A percentile compares a stretch with the other conserved stretches of the same genome.
These are phyloP conservation scores for Gobiocypris rarus DNA, from an alignment of 2,113 vertebrate species.

Conservation along the genomic window DNA sequence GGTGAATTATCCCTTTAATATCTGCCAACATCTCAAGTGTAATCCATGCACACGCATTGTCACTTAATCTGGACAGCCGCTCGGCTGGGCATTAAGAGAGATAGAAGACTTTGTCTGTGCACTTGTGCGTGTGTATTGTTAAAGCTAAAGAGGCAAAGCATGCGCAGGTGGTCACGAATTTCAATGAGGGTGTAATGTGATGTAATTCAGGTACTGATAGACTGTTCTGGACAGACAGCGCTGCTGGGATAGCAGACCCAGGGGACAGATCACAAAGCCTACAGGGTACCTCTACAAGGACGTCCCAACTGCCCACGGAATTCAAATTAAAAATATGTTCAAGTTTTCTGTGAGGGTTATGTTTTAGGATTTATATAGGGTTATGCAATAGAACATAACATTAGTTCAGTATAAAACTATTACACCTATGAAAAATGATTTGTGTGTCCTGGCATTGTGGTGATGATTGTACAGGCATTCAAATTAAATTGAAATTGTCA, in stretches of 20 bases:
- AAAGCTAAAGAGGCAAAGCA: slow-evolving; percentile 62
- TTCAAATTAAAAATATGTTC: no score
- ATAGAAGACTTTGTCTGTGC: not conserved
- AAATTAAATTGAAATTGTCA: not conserved
- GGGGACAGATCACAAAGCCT: not conserved
- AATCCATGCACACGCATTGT: slow-evolving; percentile 13
- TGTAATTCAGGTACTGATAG: slow-evolving; percentile 34
- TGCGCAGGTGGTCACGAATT: slow-evolving; percentile 69
- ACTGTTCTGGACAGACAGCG: slow-evolving; percentile 53
- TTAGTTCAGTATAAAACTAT: not conserved
- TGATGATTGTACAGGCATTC: not conserved
- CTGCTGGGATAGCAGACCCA: slow-evolving; percentile 44
- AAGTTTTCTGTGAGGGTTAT: not conserved
- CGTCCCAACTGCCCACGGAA: not conserved
- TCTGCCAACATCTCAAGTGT: not conserved
- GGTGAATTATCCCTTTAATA: not conserved
- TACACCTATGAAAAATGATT: not conserved
- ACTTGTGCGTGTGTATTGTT: slow-evolving; percentile 54
- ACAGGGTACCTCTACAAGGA: not conserved
- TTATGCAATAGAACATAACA: not conserved
- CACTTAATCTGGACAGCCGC: not conserved
- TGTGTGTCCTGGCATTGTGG: not conserved
- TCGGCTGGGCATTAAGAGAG: slow-evolving; percentile 52
- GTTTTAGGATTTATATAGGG: not conserved
- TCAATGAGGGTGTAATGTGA: slow-evolving; percentile 59